Base-by-base conservation (phyloP, 2,113 vertebrate genomes). In the Struthio camelus region DNA sequence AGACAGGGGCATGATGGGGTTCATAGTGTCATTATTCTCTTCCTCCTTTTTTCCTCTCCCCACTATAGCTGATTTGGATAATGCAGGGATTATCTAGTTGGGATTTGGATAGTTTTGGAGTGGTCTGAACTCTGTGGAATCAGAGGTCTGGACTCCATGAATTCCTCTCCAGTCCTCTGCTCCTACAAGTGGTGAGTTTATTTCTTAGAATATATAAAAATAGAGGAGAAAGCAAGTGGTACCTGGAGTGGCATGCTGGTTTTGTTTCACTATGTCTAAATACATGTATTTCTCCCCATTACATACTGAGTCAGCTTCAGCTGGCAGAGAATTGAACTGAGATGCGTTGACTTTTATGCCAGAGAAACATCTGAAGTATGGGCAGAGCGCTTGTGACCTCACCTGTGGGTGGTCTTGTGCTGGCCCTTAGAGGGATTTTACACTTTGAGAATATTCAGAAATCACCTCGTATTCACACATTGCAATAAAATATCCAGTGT, bases 341-440 rank as follows among this genome's bases (percentile, higher is more conserved):
- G 14, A 30, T 2, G 24, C 66, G 65, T 66, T 61, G 64, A 58
- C 54, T 44, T 40, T 34, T 7, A 40, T 40, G 44, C 51, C 18
- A 40, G 53, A n/a, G 46, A 11, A 13, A 14, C 22, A 0, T 1
- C 13, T 65, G 36, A 3, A 19, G 53, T 3, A 0, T 5, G 40
- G 32, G 5, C 30, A 40, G 38, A 23, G 17, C 3, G 1, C 11
- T 11, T 2, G 40, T 25, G 51, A 9, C 28, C 28, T 19, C 17
- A 30, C 3, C 46, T 14, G 22, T 4, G 50, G 4, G 9, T 11
- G 56, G 14, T 13, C 36, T 14, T 19, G 36, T 24, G 1, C 17
- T n/a, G 10, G 38, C n/a, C n/a, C 11, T 71, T 9, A 44, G 32
- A 18, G 92, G 50, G n/a, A 18, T 23, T 46, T 32, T 18, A 8